phyloP scores from a whole-genome alignment of 2,113 vertebrate genomes.

The Hirundichthys speculiger region DNA sequence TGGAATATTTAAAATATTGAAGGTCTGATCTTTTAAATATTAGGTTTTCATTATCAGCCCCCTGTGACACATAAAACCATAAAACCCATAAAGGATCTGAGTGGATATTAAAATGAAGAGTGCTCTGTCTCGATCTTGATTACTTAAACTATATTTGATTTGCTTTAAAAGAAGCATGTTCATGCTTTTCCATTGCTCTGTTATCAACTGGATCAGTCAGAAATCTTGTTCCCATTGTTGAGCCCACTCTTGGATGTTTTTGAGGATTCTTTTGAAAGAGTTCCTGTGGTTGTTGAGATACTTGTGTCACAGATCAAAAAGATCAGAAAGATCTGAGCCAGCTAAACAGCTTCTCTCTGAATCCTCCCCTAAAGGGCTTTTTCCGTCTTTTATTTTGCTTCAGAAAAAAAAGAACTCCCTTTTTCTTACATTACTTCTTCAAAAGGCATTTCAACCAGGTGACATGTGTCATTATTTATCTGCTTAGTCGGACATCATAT shows the following conservation, averaged over 20 bases:
- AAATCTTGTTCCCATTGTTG: slow-evolving; percentile 4
- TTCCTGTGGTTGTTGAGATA: slow-evolving; percentile 16
- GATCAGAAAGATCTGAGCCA: slow-evolving; percentile 38
- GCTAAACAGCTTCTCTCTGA: slow-evolving; percentile 33
- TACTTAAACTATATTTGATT: too few relatives aligned
- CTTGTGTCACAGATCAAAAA: slow-evolving; percentile 35
- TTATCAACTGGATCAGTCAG: too few relatives aligned
- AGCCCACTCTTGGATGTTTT: slow-evolving; percentile 22
- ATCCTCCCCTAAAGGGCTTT: neutral
- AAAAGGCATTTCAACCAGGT: too few relatives aligned
- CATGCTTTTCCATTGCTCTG: too few relatives aligned
- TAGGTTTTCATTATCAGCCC: too few relatives aligned
- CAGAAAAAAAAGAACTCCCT: neutral
- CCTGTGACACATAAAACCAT: too few relatives aligned
- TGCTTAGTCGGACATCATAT: neutral
- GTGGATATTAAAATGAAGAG: too few relatives aligned
- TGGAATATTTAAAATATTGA: too few relatives aligned
- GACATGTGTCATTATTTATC: neutral
- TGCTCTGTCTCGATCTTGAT: too few relatives aligned
- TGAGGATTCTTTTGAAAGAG: slow-evolving; percentile 13
- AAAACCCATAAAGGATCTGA: too few relatives aligned
- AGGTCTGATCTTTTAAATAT: too few relatives aligned
- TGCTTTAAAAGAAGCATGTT: too few relatives aligned
- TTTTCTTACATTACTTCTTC: neutral
- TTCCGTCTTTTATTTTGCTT: neutral